Conservation (phyloP, 2,797 vertebrate genomes). For the Allobates femoralis region DNA sequence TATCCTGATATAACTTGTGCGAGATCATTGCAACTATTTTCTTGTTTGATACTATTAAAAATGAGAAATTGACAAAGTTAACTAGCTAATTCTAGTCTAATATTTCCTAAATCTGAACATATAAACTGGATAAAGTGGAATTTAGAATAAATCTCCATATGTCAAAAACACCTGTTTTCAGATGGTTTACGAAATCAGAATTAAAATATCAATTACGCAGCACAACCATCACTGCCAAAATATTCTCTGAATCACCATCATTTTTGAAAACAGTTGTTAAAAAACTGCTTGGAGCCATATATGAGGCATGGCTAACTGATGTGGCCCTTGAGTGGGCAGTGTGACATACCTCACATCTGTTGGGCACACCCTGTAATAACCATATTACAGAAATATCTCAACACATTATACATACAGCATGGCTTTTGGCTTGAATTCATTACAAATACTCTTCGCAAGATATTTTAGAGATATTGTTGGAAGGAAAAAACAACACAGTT, state of each 20-base stretch:
- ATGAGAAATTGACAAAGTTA: background rate
- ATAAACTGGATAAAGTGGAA: constrained; percentile 10
- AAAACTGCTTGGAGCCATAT: constrained; percentile 16
- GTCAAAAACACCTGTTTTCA: constrained; percentile 35
- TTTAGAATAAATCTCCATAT: background rate
- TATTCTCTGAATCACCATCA: constrained; percentile 15
- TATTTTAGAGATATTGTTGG: background rate
- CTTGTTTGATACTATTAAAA: background rate
- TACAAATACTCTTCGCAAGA: background rate
- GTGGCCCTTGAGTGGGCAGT: constrained; percentile 7
- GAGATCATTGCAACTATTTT: background rate
- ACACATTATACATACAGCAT: background rate
- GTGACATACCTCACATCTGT: constrained; percentile 33
- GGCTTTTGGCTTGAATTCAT: background rate
- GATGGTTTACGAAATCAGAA: background rate
- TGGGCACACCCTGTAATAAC: constrained; percentile 22
- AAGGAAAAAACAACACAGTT: background rate
- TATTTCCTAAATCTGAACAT: background rate
- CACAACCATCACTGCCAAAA: constrained; percentile 31
- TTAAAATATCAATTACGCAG: constrained; percentile 29
- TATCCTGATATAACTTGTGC: background rate
- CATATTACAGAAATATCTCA: background rate
- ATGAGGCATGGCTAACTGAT: constrained; percentile 11
- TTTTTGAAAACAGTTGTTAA: constrained; percentile 13
- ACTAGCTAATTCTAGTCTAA: background rate